phyloP scores from a whole-genome alignment of 2,113 vertebrate genomes.

The Neodontobutis hainanensis region DNA sequence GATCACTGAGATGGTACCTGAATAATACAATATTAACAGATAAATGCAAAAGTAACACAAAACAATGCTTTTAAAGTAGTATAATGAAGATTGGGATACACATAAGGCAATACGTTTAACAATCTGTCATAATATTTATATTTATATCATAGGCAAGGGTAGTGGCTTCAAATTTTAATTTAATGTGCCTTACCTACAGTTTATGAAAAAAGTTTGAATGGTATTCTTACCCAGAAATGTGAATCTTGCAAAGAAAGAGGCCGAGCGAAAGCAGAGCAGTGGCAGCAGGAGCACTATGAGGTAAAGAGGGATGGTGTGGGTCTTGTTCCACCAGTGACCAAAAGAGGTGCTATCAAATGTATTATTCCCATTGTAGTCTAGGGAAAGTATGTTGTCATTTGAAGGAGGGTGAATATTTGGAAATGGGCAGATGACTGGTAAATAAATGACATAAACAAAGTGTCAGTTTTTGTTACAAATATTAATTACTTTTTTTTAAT shows the following conservation, averaged over 20 bases:
- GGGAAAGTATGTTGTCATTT: constrained; percentile 33
- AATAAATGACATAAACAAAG: constrained; percentile 26
- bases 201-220: not conserved
- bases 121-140: too few species aligned
- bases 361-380: constrained; percentile 48
- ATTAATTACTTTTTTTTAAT: too few species aligned
- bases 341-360: constrained; percentile 71
- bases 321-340: constrained; percentile 89
- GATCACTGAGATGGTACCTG: constrained; percentile 90
- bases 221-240: constrained; percentile 87
- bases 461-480: not conserved
- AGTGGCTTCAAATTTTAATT: too few species aligned
- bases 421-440: constrained; percentile 88
- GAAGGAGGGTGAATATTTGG: constrained; percentile 49
- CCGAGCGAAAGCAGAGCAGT: constrained; percentile 92
- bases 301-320: constrained; percentile 90
- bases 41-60: not conserved
- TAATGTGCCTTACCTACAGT: too few species aligned
- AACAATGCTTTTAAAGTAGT: not conserved
- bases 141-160: too few species aligned
- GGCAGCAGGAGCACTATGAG: constrained; percentile 88
- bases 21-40: not conserved
- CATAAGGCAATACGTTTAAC: not conserved
- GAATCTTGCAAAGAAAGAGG: constrained; percentile 97
- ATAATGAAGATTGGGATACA: too few species aligned